Percentiles rank a stretch among this genome's conserved stretches.
These are phyloP conservation scores for Eupithecia centaureata DNA, from an alignment of 2,888 invertebrate species.

Conservation along the genomic window DNA sequence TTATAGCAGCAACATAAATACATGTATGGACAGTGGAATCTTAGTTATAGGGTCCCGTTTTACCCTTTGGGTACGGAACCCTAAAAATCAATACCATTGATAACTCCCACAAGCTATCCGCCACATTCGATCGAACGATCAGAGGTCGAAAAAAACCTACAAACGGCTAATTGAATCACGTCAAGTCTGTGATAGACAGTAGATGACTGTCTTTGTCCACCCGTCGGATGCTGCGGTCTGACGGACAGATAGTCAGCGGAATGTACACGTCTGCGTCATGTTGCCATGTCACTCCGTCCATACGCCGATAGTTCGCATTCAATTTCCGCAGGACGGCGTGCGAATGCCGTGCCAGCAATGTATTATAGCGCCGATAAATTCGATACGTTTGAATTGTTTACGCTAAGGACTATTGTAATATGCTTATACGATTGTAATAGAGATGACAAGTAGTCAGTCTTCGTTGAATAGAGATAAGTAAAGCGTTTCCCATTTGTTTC, in stretches of 20 bases:
- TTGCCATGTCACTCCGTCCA: conserved; percentile 55
- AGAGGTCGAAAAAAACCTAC: conserved; percentile 32
- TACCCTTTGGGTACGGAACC: too few species aligned
- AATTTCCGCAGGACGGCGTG: conserved; percentile 66
- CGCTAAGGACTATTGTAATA: conserved; percentile 20
- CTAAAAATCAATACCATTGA: neutral
- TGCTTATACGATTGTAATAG: neutral
- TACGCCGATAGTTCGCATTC: conserved; percentile 66
- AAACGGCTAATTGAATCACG: conserved; percentile 58
- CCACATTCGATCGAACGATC: conserved; percentile 3
- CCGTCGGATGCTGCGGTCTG: conserved; percentile 41
- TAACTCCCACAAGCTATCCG: neutral
- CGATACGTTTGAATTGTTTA: conserved; percentile 45
- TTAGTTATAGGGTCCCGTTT: too few species aligned
- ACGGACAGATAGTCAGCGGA: conserved; percentile 63
- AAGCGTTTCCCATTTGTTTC: neutral
- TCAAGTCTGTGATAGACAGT: conserved; percentile 60
- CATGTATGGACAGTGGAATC: too few species aligned
- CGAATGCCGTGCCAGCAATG: conserved; percentile 54
- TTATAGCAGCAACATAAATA: too few species aligned
- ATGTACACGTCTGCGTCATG: conserved; percentile 53
- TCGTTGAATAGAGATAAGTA: neutral
- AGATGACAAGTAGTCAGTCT: neutral
- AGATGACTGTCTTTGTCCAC: conserved; percentile 68
- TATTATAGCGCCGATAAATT: conserved; percentile 58